phyloP scores from a whole-genome alignment of 1,140 invertebrate species.

The Pteromalus puparum region DNA sequence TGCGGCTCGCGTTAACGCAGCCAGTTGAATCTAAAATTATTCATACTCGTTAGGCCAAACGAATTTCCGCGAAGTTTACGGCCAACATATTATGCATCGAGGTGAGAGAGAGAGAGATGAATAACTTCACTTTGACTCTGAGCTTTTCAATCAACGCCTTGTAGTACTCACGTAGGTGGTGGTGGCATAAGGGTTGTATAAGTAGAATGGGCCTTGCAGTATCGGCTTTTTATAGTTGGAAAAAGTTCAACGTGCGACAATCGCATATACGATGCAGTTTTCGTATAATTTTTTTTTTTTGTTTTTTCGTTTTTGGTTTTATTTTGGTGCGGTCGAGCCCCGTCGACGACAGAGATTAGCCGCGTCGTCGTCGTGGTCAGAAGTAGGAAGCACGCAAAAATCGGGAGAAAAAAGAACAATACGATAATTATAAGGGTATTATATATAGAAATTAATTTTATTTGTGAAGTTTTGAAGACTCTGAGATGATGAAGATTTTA shows the following conservation, averaged over 20 bases:
- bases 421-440: constrained; percentile 30
- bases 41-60: neutral
- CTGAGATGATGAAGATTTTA: constrained; percentile 18
- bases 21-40: neutral
- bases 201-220: constrained; percentile 44
- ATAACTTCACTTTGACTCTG: neutral
- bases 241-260: constrained; percentile 33
- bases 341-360: neutral
- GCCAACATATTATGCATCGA: neutral
- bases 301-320: neutral
- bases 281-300: neutral
- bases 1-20: too few relatives aligned
- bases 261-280: neutral
- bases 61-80: neutral
- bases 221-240: constrained; percentile 40
- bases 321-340: constrained; percentile 26
- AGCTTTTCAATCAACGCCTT: neutral
- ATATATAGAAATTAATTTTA: neutral
- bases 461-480: neutral
- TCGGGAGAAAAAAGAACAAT: constrained; percentile 34
- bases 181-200: constrained; percentile 36
- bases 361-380: neutral
- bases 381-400: constrained; percentile 18
- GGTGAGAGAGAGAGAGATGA: too few relatives aligned
- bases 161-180: constrained; percentile 47